Conservation (phyloP, 64 coral and sea anemone genomes). For the Catalaphyllia jardinei region DNA sequence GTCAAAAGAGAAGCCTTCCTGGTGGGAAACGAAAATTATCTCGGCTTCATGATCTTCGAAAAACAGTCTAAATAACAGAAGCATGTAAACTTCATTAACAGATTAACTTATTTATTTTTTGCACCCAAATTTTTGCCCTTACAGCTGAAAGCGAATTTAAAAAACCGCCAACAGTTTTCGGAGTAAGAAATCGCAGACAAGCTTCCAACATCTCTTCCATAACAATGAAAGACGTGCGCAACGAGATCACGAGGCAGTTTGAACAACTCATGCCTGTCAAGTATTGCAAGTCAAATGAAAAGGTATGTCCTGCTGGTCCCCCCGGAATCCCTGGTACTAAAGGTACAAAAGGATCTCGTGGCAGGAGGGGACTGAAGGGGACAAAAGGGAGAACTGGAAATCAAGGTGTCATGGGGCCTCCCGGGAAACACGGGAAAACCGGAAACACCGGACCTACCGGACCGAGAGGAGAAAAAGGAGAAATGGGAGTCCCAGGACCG, state of each 20-base stretch:
- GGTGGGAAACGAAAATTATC: too few relatives aligned
- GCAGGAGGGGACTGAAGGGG: constrained; percentile 30
- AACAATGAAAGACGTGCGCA: not conserved
- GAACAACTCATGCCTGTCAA: not conserved
- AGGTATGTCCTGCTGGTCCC: constrained; percentile 23
- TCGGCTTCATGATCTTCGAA: too few relatives aligned
- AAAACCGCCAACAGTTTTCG: not conserved
- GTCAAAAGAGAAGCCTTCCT: too few relatives aligned
- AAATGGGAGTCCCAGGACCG: constrained; percentile 21
- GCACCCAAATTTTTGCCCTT: not conserved
- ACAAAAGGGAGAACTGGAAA: not conserved
- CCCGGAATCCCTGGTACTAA: constrained; percentile 38
- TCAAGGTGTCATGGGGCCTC: not conserved
- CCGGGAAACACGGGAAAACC: constrained; percentile 22
- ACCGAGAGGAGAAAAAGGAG: constrained; percentile 1
- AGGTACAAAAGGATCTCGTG: constrained; percentile 24
- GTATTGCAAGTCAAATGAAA: constrained; percentile 31
- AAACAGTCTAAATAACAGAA: too few relatives aligned
- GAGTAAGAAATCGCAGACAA: constrained; percentile 8
- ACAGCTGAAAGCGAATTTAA: constrained; percentile 18
- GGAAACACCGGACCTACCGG: not conserved
- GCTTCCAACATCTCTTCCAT: not conserved
- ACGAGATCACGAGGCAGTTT: not conserved
- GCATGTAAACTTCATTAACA: not conserved
- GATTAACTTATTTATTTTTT: too few relatives aligned